Conservation (phyloP, 1,140 invertebrate genomes). For the Augochlora pura region DNA sequence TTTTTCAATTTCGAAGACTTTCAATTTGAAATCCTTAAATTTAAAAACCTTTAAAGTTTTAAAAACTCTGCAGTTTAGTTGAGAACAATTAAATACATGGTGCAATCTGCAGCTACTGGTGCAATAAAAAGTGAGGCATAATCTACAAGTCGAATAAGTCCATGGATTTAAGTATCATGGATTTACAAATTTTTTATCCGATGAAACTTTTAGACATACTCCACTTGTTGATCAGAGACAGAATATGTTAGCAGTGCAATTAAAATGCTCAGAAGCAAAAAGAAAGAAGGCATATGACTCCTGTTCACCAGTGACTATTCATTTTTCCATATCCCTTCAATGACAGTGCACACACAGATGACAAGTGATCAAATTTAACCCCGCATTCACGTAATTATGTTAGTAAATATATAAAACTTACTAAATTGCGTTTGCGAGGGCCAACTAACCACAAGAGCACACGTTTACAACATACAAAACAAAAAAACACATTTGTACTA, state of each 20-base stretch:
- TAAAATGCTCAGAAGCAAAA: background rate
- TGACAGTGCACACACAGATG: background rate
- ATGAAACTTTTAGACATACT: too few relatives aligned
- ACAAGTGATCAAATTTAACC: background rate
- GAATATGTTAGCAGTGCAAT: background rate
- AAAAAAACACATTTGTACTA: background rate
- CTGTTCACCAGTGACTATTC: conserved; percentile 16
- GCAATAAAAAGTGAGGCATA: too few relatives aligned
- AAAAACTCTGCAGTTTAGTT: too few relatives aligned
- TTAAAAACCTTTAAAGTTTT: too few relatives aligned
- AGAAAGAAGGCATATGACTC: background rate
- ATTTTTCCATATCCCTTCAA: conserved; percentile 39
- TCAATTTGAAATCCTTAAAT: too few relatives aligned
- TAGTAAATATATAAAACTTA: background rate
- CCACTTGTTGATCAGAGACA: background rate
- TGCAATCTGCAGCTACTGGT: too few relatives aligned
- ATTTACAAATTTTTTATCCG: too few relatives aligned
- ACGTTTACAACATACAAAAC: background rate
- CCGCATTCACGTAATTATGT: background rate
- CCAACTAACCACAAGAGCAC: conserved; percentile 28
- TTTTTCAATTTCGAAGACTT: too few relatives aligned
- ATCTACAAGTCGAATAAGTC: too few relatives aligned
- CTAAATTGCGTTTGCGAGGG: background rate
- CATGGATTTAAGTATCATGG: too few relatives aligned
- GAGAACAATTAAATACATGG: too few relatives aligned